A percentile compares a stretch with the other conserved stretches of the same genome.
phyloP scores from a whole-genome alignment of 2,113 vertebrate species.

The Bos javanicus region DNA sequence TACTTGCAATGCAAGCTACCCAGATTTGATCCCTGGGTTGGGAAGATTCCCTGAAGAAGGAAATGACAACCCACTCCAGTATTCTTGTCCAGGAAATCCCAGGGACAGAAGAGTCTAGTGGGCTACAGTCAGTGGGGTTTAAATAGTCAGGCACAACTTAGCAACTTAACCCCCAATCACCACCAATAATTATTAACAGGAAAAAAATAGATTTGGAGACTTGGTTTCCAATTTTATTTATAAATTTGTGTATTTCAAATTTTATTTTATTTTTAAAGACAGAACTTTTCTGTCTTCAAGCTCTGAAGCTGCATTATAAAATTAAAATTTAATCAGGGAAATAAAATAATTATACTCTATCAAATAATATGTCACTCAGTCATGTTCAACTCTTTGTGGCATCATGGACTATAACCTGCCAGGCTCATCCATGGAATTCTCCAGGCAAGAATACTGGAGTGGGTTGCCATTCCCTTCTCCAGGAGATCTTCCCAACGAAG shows the following conservation, averaged over 20 bases:
- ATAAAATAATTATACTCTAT: neutral
- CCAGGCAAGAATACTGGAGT: neutral
- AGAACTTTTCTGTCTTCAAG: neutral
- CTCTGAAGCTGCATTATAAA: neutral
- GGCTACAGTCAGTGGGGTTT: neutral
- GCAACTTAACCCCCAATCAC: rapidly evolving
- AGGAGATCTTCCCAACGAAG: neutral
- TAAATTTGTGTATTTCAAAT: neutral
- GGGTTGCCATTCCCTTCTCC: neutral
- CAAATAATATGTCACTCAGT: neutral
- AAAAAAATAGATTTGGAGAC: neutral
- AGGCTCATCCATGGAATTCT: neutral
- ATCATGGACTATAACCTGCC: neutral
- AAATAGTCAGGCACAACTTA: neutral
- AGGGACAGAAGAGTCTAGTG: neutral
- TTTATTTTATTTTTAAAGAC: neutral
- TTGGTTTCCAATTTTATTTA: neutral
- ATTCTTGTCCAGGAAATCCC: neutral
- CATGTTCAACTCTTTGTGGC: neutral
- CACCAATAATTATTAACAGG: neutral
- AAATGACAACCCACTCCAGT: neutral
- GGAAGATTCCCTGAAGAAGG: neutral
- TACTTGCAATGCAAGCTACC: neutral
- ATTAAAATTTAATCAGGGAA: neutral
- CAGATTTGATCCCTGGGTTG: neutral